Evolutionary conservation across 2,113 vertebrate species (phyloP), one percentile per base, ranked within the genome.

Genomic region (Xiphorhynchus elegans): DNA sequence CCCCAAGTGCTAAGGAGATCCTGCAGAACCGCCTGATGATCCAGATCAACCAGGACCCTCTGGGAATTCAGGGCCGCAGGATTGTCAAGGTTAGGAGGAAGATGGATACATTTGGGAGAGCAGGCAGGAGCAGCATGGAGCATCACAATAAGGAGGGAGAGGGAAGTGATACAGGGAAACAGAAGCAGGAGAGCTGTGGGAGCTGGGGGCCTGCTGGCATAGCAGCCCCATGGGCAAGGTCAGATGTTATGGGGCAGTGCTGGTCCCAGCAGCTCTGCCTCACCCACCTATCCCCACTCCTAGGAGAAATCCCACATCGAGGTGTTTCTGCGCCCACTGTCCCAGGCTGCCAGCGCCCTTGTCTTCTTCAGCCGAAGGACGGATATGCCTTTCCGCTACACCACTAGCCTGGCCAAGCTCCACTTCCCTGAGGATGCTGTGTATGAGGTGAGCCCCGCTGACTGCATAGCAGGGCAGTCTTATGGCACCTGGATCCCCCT

Each of bases 361-460:
- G 98, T 99, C 47, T 99, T 99, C 98, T 98, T 99, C 98, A 99
- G 99, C 95, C 97, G 98, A 19, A 98, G 99, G 10, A 97, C 78
- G 0, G 99, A 99, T 75, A 98, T 98, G 98, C 99, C 99, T 0
- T 99, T 98, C 44, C 96, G 13, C 91, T 99, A 99, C 95, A 95
- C 35, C 33, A 98, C 97, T 6, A 98, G 98, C 82, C 98, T 99
- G 15, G 91, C 87, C 44, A 95, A 90, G 50, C 98, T 99, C 49
- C 97, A 98, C 74, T 99, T 98, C 96, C 97, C 97, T 0, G 1
- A 89, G 64, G 75, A 96, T 2, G 53, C 93, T 1, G 40, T 78
- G 29, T 99, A 99, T 39, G 97, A 98, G 98, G 99, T 99, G 74
- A 97, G 98, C 10, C 19, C 24, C 24, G 4, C 47, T 35, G 44